Conservation (phyloP, 2,113 vertebrate genomes). For the Macaca mulatta region DNA sequence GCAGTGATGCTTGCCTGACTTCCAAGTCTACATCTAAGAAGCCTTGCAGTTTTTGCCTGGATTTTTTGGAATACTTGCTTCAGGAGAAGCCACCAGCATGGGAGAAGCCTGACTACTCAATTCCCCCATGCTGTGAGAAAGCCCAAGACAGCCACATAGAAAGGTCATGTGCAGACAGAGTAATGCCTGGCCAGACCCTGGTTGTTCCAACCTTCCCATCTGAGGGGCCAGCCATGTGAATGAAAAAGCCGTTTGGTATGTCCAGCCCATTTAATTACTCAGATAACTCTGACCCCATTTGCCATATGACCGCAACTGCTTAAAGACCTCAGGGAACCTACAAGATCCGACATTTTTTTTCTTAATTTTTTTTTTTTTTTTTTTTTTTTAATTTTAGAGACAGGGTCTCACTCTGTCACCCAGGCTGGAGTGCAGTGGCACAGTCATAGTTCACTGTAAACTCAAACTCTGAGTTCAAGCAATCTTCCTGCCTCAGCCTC, state of each 20-base stretch:
- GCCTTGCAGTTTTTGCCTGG: neutral
- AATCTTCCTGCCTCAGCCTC: no score
- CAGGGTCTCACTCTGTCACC: no score
- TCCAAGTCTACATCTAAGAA: neutral
- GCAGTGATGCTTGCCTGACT: neutral
- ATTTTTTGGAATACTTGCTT: neutral
- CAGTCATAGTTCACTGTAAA: no score
- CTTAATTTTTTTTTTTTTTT: no score
- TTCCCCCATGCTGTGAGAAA: neutral
- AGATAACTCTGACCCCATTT: neutral
- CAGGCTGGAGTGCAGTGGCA: no score
- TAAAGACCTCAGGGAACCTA: neutral
- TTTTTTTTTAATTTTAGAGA: no score
- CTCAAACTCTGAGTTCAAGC: no score
- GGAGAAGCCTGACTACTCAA: neutral
- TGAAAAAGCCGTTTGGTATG: neutral
- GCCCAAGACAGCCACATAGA: neutral
- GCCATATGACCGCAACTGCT: neutral
- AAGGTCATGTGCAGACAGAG: neutral
- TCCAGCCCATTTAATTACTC: neutral
- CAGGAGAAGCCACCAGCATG: neutral
- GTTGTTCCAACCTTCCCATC: neutral
- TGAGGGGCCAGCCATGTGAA: neutral
- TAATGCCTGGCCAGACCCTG: neutral
- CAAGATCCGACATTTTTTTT: neutral